Evolutionary conservation across 2,888 invertebrate species (phyloP).

Genomic region (Nipponacmea schrenckii): DNA sequence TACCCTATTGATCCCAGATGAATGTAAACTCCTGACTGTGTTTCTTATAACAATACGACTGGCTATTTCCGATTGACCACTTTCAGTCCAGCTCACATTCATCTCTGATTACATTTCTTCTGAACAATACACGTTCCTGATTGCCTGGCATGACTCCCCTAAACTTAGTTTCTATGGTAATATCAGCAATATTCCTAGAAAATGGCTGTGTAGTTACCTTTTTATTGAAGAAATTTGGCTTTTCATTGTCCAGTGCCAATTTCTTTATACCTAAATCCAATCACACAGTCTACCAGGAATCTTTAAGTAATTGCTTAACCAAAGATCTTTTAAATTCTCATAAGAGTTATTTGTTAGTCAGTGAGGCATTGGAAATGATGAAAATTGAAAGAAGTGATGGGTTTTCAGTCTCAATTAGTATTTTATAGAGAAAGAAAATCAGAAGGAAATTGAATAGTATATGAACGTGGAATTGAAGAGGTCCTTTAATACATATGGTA

Average conservation of each 20-base stretch:
- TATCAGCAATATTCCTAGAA: background rate
- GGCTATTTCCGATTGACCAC: too few species aligned
- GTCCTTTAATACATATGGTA: background rate
- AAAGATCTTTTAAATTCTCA: constrained; percentile 2
- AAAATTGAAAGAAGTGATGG: background rate
- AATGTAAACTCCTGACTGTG: too few species aligned
- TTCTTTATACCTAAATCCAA: background rate
- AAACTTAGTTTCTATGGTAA: background rate
- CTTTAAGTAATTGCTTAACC: background rate
- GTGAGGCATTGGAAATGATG: background rate
- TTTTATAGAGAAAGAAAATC: background rate
- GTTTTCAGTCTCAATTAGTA: background rate
- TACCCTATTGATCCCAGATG: background rate
- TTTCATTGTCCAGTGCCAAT: background rate
- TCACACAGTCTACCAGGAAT: background rate
- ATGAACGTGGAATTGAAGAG: background rate
- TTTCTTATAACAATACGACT: too few species aligned
- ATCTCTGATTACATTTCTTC: too few species aligned
- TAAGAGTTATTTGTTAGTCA: background rate
- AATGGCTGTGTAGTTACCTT: background rate
- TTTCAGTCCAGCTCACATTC: too few species aligned
- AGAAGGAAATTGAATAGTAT: background rate
- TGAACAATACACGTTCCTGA: too few species aligned
- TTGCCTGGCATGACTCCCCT: too few species aligned
- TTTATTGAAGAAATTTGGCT: background rate